Conservation (phyloP, 1,140 invertebrate species). For the Euwallacea fornicatus region DNA sequence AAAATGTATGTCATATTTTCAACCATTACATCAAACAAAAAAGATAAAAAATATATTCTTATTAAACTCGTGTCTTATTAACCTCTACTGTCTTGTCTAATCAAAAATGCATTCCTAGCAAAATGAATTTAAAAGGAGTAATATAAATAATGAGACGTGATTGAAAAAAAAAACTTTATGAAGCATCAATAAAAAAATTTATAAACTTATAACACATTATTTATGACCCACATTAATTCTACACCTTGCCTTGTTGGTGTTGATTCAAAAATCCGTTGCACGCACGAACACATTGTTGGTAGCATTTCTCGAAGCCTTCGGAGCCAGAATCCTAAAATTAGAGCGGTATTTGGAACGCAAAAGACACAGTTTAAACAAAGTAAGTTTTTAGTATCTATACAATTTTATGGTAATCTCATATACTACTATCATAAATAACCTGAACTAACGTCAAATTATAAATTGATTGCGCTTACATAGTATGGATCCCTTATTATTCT, state of each 20-base stretch:
- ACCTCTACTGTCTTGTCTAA: too few relatives aligned
- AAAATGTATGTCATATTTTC: too few relatives aligned
- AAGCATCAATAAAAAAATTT: background rate
- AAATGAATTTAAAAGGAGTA: too few relatives aligned
- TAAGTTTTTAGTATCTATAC: background rate
- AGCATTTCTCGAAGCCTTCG: slow-evolving; percentile 71
- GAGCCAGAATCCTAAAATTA: slow-evolving; percentile 62
- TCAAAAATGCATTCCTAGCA: background rate
- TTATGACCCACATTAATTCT: slow-evolving; percentile 4
- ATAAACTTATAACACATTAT: too few relatives aligned
- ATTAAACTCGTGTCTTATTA: too few relatives aligned
- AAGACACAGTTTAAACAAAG: background rate
- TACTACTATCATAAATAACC: background rate
- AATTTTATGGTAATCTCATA: background rate
- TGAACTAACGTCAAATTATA: background rate
- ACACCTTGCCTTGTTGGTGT: slow-evolving; percentile 17
- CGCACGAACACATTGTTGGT: slow-evolving; percentile 68
- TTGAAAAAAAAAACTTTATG: background rate
- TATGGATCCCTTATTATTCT: slow-evolving; percentile 86
- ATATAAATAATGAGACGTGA: background rate
- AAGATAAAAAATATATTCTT: too few relatives aligned
- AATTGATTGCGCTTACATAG: slow-evolving; percentile 64
- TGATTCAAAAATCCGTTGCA: slow-evolving; percentile 66
- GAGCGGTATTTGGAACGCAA: background rate
- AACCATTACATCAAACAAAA: too few relatives aligned